A percentile compares a stretch with the other conserved stretches of the same genome.
These are phyloP conservation scores for Bombus polaris DNA, from an alignment of 1,140 invertebrate genomes.

Conservation along the genomic window DNA sequence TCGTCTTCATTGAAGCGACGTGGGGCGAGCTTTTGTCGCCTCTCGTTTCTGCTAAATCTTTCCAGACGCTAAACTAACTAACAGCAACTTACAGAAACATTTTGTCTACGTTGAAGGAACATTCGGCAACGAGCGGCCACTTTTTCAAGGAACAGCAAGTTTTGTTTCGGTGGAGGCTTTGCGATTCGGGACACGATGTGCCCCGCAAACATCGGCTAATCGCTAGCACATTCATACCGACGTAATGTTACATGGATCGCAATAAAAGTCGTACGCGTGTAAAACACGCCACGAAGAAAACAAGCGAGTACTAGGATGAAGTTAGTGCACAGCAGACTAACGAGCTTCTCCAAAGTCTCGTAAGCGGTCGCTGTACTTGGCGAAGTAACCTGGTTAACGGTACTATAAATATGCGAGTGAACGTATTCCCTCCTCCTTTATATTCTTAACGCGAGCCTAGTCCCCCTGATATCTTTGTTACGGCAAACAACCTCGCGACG, in stretches of 20 bases:
- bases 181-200: background rate
- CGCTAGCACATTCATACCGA: background rate
- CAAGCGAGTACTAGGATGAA: background rate
- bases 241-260: background rate
- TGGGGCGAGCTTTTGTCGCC: no score
- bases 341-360: conserved; percentile 7
- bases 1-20: no score
- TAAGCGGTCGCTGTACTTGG: conserved; percentile 11
- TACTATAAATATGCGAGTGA: conserved; percentile 42
- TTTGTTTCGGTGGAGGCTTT: no score
- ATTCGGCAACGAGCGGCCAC: no score
- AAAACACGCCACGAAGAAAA: background rate
- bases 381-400: conserved; percentile 50
- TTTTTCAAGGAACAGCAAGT: no score
- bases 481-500: background rate
- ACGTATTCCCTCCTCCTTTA: conserved; percentile 31
- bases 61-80: no score
- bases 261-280: background rate
- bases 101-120: no score
- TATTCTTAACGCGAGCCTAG: conserved; percentile 18
- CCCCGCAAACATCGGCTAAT: background rate
- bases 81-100: background rate
- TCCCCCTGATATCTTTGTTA: conserved; percentile 19
- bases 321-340: background rate
- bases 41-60: no score